A percentile compares a stretch with the other conserved stretches of the same genome.
These are phyloP conservation scores for Gibbula magus DNA, from an alignment of 2,888 invertebrate genomes.

Conservation along the genomic window DNA sequence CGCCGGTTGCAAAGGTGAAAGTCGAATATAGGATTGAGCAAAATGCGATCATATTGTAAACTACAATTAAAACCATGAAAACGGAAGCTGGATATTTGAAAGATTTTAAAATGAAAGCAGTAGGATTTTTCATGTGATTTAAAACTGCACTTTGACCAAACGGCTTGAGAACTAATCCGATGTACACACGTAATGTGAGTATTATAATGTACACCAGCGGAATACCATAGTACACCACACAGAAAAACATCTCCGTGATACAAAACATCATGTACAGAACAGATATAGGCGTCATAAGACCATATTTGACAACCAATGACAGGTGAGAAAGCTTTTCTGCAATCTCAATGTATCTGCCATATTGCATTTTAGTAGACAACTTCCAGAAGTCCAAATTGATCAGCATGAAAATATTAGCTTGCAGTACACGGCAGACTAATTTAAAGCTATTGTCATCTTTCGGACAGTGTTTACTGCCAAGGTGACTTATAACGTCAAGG, in stretches of 20 bases:
- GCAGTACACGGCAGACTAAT: neutral
- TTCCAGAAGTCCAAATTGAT: neutral
- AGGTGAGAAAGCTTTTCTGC: neutral
- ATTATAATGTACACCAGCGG: neutral
- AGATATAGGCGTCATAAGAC: neutral
- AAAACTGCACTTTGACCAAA: neutral
- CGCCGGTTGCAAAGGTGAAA: neutral
- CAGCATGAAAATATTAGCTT: neutral
- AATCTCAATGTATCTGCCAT: neutral
- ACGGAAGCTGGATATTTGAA: neutral
- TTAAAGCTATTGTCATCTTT: neutral
- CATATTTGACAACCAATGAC: neutral
- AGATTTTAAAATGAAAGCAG: neutral
- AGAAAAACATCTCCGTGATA: neutral
- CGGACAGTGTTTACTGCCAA: neutral
- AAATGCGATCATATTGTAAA: neutral
- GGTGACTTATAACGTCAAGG: neutral
- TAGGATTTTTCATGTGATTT: neutral
- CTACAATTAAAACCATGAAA: neutral
- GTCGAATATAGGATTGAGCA: neutral
- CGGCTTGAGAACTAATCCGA: neutral
- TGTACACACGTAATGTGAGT: neutral
- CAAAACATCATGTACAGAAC: neutral
- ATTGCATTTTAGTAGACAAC: neutral
- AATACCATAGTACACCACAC: neutral